Conservation (phyloP, 1,140 invertebrate genomes). For the Leptopilina boulardi region DNA sequence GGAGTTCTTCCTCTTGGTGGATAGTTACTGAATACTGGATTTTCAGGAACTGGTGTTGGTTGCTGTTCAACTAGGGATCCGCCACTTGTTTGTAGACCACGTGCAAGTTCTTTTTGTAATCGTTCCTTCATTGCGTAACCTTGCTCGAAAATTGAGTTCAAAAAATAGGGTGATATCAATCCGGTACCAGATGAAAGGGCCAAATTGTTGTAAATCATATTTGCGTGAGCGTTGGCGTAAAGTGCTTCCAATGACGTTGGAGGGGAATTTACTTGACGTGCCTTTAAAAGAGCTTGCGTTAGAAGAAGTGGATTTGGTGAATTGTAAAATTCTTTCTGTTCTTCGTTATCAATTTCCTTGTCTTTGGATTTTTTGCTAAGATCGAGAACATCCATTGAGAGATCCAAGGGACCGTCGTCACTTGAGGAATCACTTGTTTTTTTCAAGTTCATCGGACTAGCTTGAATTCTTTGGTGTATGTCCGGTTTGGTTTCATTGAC, state of each 20-base stretch:
- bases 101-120: conserved; percentile 81
- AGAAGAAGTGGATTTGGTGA: conserved; percentile 71
- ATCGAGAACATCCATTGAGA: conserved; percentile 90
- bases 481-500: conserved; percentile 71
- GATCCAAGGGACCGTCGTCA: conserved; percentile 83
- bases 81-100: conserved; percentile 82
- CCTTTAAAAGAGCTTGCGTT: conserved; percentile 79
- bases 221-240: conserved; percentile 78
- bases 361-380: conserved; percentile 85
- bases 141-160: conserved; percentile 78
- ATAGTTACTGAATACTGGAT: conserved; percentile 54
- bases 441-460: conserved; percentile 68
- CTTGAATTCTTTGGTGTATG: conserved; percentile 71
- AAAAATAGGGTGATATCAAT: conserved; percentile 78
- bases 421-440: conserved; percentile 47
- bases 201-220: conserved; percentile 71
- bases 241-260: conserved; percentile 72
- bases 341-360: conserved; percentile 45
- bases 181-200: conserved; percentile 64
- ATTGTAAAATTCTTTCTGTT: conserved; percentile 74
- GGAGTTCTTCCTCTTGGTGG: conserved; percentile 54
- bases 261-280: conserved; percentile 66
- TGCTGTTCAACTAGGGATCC: conserved; percentile 80
- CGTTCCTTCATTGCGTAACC: conserved; percentile 80
- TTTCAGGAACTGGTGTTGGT: conserved; percentile 59